Evolutionary conservation across 2,113 vertebrate genomes (phyloP), one percentile per base, ranked within the genome.

Genomic region (Proteles cristata): DNA sequence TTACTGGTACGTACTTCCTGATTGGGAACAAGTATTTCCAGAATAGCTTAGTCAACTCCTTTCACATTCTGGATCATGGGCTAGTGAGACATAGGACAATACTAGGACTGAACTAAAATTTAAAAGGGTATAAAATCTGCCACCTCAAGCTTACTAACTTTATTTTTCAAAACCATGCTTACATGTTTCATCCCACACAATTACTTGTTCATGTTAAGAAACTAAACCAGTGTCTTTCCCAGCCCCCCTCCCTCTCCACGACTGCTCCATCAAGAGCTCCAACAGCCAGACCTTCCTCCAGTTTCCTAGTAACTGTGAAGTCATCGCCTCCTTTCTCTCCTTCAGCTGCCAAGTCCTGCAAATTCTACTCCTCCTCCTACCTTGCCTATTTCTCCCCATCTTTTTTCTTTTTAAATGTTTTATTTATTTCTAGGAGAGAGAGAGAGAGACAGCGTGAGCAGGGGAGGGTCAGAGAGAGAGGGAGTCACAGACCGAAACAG

Each of bases 11-110:
- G 53, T 87, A 79, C 48, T 92, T 97, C 58, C 76, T 97, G 79
- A 88, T 16, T 93, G 71, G 89, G 39, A 97, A 81, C 50, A 77
- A 94, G 50, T 7, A 76, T 80, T 95, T 97, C 94, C 90, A 84
- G 35, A 98, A 82, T 4, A 88, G n/a, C 68, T 76, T 33, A 92
- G 21, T n/a, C 45, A 98, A 93, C 83, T 95, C 48, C 19, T 35
- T 43, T 85, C 43, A 82, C 45, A 68, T 50, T 94, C 21, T 35
- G 73, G 45, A 39, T 79, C 61, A 84, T 0, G 48, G 16, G 35
- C 68, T 80, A 93, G 28, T 39, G 21, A 95, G 93, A 85, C 25
- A 61, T 39, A 88, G 4, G 45, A 68, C 5, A 90, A 61, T n/a
- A 69, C 10, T 25, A 92, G 9, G 88, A 94, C 1, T 39, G 3